Evolutionary conservation across 2,113 vertebrate species (phyloP).

Genomic region (Mesembrinibis cayennensis): DNA sequence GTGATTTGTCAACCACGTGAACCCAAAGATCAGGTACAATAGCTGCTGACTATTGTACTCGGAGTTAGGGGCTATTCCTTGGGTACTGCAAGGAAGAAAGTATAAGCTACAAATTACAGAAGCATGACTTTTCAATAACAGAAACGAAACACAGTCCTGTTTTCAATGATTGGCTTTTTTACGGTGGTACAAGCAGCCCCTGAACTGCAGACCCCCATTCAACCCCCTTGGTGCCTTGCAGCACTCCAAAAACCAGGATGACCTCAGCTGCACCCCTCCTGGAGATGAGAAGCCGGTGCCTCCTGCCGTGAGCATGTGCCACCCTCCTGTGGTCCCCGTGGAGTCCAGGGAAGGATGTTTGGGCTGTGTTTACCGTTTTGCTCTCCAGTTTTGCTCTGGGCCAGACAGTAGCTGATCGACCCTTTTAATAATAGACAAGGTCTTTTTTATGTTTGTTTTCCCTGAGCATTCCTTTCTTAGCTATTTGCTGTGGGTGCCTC

Average conservation of each 20-base stretch:
- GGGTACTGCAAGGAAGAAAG: background rate
- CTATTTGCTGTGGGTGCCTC: background rate
- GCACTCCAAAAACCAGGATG: background rate
- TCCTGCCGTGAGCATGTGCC: accelerated
- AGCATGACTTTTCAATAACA: background rate
- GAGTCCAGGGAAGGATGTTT: background rate
- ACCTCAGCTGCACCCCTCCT: background rate
- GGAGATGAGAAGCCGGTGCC: background rate
- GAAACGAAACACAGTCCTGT: background rate
- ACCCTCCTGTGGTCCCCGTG: background rate
- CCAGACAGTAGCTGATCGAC: background rate
- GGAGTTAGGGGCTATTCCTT: background rate
- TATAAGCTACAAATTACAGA: background rate
- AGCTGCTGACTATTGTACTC: background rate
- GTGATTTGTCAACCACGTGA: background rate
- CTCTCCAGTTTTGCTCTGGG: background rate
- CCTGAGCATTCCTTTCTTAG: background rate
- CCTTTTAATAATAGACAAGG: background rate
- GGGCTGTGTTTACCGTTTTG: accelerated
- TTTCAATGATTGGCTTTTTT: background rate
- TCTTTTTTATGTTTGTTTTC: background rate
- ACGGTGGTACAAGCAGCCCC: background rate
- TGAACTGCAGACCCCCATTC: background rate
- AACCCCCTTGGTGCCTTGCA: background rate
- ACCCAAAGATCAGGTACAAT: background rate